These are phyloP conservation scores for Clytia hemisphaerica DNA, from an alignment of 30 jellyfish, hydroid and myxozoan species.

Conservation along the genomic window DNA sequence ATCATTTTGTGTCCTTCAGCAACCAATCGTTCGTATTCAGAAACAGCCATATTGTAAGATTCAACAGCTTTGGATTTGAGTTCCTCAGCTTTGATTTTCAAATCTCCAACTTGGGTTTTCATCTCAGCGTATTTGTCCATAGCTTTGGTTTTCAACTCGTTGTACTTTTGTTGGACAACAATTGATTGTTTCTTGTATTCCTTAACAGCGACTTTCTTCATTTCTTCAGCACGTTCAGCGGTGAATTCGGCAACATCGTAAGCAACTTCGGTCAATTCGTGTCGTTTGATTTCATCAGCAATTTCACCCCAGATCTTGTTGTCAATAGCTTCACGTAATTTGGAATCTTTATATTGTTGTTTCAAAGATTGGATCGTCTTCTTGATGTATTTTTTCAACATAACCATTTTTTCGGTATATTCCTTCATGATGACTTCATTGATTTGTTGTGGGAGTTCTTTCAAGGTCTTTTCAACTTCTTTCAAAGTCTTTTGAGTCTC, in stretches of 20 bases:
- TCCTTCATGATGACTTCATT: not conserved
- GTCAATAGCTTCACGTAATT: slow-evolving; percentile 38
- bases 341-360: not conserved
- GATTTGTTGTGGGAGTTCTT: not conserved
- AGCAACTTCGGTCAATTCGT: slow-evolving; percentile 59
- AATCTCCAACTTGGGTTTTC: not conserved
- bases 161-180: not conserved
- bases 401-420: not conserved
- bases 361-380: not conserved
- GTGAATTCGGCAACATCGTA: slow-evolving; percentile 3
- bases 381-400: not conserved
- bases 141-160: slow-evolving; percentile 5
- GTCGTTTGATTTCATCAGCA: slow-evolving; percentile 58
- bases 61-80: slow-evolving; percentile 1
- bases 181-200: not conserved
- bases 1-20: slow-evolving; percentile 24
- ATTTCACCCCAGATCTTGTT: slow-evolving; percentile 80
- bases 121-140: slow-evolving; percentile 9
- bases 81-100: slow-evolving; percentile 6
- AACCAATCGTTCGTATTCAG: slow-evolving; percentile 15
- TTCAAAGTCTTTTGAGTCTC: too few species aligned
- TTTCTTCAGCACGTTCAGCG: not conserved
- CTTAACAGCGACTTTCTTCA: slow-evolving; percentile 13
- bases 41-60: not conserved
- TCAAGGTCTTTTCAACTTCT: not conserved